These are phyloP conservation scores for Dryobates pubescens DNA, from an alignment of 2,797 vertebrate species.

Conservation along the genomic window DNA sequence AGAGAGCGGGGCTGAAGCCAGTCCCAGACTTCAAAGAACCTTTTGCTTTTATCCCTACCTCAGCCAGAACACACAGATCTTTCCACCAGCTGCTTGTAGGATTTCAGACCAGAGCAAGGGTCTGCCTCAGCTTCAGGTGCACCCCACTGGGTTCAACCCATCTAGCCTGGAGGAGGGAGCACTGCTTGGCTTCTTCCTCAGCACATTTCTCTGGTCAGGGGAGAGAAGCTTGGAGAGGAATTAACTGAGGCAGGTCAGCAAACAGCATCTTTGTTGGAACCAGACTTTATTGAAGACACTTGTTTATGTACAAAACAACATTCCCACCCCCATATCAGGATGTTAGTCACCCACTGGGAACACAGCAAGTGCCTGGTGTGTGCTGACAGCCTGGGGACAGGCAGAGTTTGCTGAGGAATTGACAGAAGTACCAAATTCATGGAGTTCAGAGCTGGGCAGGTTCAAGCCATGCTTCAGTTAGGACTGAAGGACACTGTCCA, in stretches of 20 bases:
- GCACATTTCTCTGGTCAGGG: not conserved
- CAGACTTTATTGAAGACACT: conserved; percentile 58
- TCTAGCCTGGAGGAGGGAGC: not conserved
- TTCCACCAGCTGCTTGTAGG: not conserved
- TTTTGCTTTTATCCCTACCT: conserved; percentile 20
- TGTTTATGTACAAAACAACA: conserved; percentile 61
- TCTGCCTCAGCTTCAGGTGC: not conserved
- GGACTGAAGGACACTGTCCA: not conserved
- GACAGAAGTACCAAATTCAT: not conserved
- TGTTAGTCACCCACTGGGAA: conserved; percentile 15
- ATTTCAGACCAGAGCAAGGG: not conserved
- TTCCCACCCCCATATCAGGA: conserved; percentile 8
- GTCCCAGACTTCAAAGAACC: conserved; percentile 38
- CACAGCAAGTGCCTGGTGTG: conserved; percentile 1
- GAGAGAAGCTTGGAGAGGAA: not conserved
- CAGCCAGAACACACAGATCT: conserved; percentile 8
- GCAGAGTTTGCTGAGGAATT: not conserved
- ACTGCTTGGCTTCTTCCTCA: not conserved
- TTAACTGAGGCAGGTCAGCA: not conserved
- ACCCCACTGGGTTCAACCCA: not conserved
- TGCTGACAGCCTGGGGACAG: not conserved
- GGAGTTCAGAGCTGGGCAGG: not conserved
- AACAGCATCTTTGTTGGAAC: conserved; percentile 9
- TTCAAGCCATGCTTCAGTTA: not conserved
- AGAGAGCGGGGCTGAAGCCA: not conserved